These are phyloP conservation scores for Cygnus buccinator DNA, from an alignment of 2,113 vertebrate genomes.

Conservation along the genomic window DNA sequence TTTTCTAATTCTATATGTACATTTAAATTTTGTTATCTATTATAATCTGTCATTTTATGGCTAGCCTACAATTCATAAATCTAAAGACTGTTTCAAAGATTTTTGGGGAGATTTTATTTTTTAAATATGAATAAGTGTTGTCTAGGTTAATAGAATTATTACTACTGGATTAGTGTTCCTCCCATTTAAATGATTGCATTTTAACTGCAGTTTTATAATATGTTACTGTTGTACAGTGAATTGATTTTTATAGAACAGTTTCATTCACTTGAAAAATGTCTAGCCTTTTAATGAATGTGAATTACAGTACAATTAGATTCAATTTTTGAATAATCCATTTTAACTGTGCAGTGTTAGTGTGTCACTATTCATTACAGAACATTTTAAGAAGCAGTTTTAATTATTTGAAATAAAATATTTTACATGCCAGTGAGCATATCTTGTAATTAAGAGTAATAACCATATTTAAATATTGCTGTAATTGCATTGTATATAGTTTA, in stretches of 20 bases:
- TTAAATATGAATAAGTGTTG: neutral
- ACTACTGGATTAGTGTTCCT: neutral
- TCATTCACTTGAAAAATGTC: constrained; percentile 60
- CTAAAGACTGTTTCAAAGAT: neutral
- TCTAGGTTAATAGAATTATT: neutral
- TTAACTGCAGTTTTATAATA: neutral
- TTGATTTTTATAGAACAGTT: constrained; percentile 51
- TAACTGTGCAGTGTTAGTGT: neutral
- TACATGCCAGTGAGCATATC: neutral
- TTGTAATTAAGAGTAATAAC: constrained; percentile 25
- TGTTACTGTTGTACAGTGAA: neutral
- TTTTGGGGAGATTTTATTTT: neutral
- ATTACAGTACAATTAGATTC: constrained; percentile 54
- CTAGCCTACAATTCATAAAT: neutral
- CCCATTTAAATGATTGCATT: neutral
- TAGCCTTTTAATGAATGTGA: constrained; percentile 43
- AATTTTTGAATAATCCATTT: constrained; percentile 59
- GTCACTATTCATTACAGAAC: constrained; percentile 37
- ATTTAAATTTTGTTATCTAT: neutral
- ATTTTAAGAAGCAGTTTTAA: constrained; percentile 57
- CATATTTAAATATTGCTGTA: neutral
- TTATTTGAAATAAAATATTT: constrained; percentile 48
- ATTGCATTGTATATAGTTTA: neutral
- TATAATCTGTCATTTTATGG: neutral
- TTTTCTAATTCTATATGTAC: neutral